A percentile compares a stretch with the other conserved stretches of the same genome.
Evolutionary conservation across 2,113 vertebrate species (phyloP).

Genomic region (Machaerirhynchus nigripectus): DNA sequence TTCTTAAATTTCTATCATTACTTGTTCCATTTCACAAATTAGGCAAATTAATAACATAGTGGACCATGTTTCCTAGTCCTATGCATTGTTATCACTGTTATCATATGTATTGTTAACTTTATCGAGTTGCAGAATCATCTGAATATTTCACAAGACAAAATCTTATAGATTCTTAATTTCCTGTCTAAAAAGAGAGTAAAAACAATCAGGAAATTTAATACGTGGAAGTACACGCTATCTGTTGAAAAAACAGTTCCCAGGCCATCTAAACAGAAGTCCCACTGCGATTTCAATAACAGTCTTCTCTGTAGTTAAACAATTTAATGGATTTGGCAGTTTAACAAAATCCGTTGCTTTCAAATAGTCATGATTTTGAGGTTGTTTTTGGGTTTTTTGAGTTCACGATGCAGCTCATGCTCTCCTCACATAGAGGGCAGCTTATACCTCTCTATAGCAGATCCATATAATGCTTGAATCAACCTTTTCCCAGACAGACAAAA

Average conservation of each 20-base stretch:
- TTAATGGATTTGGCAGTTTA: constrained; percentile 10
- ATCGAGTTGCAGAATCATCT: background rate
- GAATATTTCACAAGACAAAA: background rate
- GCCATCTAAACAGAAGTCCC: background rate
- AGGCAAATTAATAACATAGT: background rate
- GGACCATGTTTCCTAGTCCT: background rate
- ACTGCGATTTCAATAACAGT: background rate
- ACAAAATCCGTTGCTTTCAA: background rate
- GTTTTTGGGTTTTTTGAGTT: background rate
- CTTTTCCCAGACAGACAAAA: constrained; percentile 49
- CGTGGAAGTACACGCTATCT: background rate
- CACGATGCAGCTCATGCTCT: background rate
- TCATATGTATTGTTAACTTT: background rate
- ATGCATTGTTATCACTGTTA: background rate
- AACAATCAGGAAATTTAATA: background rate
- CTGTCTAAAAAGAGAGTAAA: background rate
- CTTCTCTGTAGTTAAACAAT: background rate
- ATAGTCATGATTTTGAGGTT: background rate
- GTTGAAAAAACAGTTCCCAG: background rate
- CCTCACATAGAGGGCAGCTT: constrained; percentile 65
- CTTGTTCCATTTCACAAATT: background rate
- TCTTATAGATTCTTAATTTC: background rate
- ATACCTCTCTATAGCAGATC: background rate
- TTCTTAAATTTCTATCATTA: background rate
- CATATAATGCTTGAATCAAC: background rate